Percentiles rank a stretch among this genome's conserved stretches.
Conservation (phyloP, 1,140 invertebrate genomes). For the Zeugodacus cucurbitae region DNA sequence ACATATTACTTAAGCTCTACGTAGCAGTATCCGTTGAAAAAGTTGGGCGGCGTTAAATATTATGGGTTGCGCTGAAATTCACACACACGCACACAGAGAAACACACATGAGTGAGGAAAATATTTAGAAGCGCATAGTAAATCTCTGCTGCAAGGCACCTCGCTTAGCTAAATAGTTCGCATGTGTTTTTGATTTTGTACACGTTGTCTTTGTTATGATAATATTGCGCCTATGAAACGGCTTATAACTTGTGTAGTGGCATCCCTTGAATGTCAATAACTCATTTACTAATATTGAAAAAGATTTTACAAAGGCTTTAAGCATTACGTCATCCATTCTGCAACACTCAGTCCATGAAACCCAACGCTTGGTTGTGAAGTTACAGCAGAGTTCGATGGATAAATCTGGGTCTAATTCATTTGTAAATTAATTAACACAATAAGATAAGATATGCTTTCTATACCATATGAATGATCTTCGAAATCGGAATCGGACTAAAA, state of each 20-base stretch:
- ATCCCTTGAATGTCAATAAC: neutral
- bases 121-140: too few species aligned
- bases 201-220: neutral
- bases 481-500: too few species aligned
- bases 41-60: neutral
- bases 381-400: too few species aligned
- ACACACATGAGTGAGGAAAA: too few species aligned
- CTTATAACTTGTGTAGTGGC: neutral
- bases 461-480: too few species aligned
- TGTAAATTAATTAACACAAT: too few species aligned
- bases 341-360: too few species aligned
- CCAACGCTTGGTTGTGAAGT: too few species aligned
- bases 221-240: neutral
- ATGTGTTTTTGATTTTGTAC: neutral
- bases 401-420: too few species aligned
- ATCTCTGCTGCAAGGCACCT: neutral
- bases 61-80: neutral
- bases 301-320: too few species aligned
- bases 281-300: neutral
- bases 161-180: neutral
- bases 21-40: neutral
- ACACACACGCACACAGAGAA: neutral
- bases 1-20: neutral
- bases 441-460: too few species aligned
- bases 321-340: too few species aligned